phyloP scores from a whole-genome alignment of 2,888 invertebrate genomes.

The Eupithecia pulchellata region DNA sequence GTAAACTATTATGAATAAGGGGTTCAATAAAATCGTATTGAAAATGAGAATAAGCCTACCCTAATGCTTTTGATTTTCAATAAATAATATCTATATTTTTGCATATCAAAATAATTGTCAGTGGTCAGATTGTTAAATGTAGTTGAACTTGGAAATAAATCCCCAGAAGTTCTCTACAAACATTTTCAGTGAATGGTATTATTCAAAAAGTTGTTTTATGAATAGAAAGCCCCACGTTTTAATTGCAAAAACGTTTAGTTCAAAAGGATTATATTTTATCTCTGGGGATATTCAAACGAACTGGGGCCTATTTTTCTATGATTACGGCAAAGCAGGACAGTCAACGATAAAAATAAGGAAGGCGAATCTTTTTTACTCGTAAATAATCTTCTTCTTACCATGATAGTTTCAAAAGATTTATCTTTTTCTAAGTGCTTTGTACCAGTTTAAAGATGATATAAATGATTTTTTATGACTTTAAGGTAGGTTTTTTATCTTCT shows the following conservation, averaged over 20 bases:
- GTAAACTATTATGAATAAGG: too few species aligned
- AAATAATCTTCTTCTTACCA: too few species aligned
- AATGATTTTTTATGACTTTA: too few species aligned
- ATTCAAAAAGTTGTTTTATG: constrained; percentile 9
- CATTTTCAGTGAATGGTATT: constrained; percentile 10
- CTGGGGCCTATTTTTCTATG: background rate
- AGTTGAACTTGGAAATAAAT: background rate
- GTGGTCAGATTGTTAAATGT: background rate
- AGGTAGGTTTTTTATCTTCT: too few species aligned
- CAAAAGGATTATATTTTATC: constrained; percentile 15
- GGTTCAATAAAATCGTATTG: too few species aligned
- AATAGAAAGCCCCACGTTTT: constrained; percentile 7
- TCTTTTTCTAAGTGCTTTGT: too few species aligned
- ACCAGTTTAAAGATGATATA: too few species aligned
- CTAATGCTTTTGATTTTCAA: background rate
- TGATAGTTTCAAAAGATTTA: too few species aligned
- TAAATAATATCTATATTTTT: background rate
- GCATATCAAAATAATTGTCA: background rate
- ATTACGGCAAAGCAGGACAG: background rate
- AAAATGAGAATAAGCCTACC: too few species aligned
- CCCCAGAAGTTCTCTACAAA: background rate
- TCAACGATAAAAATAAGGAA: background rate
- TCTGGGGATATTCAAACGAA: background rate
- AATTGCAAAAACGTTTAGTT: constrained; percentile 13
- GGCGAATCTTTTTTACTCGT: background rate